A percentile compares a stretch with the other conserved stretches of the same genome.
phyloP scores from a whole-genome alignment of 2,797 vertebrate species.

The Saguinus oedipus region DNA sequence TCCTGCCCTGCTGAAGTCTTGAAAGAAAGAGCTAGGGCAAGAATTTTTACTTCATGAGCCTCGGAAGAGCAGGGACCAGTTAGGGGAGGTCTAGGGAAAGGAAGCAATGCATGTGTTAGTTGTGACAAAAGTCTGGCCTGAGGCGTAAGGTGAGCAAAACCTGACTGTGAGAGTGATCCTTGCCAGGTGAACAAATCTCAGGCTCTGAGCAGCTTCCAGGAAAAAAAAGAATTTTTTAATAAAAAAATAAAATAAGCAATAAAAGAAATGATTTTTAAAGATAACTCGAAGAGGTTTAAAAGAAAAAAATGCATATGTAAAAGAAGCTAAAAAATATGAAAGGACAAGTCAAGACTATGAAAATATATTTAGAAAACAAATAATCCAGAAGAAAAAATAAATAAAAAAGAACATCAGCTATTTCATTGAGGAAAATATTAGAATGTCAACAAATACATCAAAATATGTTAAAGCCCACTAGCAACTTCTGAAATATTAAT shows the following conservation, averaged over 20 bases:
- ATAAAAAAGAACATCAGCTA: background rate
- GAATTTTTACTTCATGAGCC: background rate
- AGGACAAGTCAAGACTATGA: background rate
- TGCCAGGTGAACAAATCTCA: no score
- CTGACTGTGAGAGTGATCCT: background rate
- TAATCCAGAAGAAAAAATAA: background rate
- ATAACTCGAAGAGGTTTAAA: background rate
- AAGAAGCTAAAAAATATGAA: background rate
- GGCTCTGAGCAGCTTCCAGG: background rate
- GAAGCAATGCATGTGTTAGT: no score
- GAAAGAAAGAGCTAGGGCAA: background rate
- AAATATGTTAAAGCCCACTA: background rate
- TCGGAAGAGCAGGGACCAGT: background rate
- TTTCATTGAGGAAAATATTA: background rate
- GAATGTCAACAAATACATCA: background rate
- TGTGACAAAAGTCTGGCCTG: background rate
- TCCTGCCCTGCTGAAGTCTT: background rate
- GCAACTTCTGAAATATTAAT: background rate
- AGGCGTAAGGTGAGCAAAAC: background rate
- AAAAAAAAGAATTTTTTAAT: background rate
- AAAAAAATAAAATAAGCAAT: background rate
- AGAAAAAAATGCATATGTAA: background rate
- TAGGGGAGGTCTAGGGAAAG: background rate
- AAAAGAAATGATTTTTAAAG: background rate
- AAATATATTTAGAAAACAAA: background rate